Conservation (phyloP, 1,140 invertebrate species). For the Caenorhabditis briggsae region DNA sequence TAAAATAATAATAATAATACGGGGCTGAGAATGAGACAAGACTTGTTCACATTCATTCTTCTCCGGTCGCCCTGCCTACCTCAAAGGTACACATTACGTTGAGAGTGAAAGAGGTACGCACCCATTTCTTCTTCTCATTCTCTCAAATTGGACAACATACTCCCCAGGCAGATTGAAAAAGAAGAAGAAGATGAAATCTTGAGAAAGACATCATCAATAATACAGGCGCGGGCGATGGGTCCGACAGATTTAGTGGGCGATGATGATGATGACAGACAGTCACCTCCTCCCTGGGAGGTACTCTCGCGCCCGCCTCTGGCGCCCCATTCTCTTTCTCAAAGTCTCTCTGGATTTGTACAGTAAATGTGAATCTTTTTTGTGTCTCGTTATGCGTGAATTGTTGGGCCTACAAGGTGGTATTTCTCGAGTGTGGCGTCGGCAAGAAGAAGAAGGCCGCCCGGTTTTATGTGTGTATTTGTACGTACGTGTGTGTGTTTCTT, state of each 20-base stretch:
- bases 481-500: constrained; percentile 44
- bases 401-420: constrained; percentile 1
- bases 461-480: constrained; percentile 43
- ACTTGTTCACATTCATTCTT: constrained; percentile 3
- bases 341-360: not conserved
- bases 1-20: not conserved
- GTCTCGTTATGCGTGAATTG: constrained; percentile 2
- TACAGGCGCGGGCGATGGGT: not conserved
- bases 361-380: not conserved
- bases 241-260: not conserved
- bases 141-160: not conserved
- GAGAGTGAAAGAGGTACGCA: not conserved
- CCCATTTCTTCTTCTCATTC: constrained; percentile 15
- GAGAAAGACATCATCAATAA: constrained; percentile 8
- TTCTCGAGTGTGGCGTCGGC: constrained; percentile 22
- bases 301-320: not conserved
- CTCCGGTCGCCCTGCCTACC: no score
- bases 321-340: not conserved
- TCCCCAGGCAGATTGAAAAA: no score
- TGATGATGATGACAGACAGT: not conserved
- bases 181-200: no score
- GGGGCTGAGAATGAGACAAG: not conserved
- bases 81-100: constrained; percentile 20
- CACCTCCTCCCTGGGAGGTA: not conserved
- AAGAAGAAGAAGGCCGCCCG: not conserved